Evolutionary conservation across 92 coral and sea anemone species (phyloP).

Genomic region (Actinostola sp.): DNA sequence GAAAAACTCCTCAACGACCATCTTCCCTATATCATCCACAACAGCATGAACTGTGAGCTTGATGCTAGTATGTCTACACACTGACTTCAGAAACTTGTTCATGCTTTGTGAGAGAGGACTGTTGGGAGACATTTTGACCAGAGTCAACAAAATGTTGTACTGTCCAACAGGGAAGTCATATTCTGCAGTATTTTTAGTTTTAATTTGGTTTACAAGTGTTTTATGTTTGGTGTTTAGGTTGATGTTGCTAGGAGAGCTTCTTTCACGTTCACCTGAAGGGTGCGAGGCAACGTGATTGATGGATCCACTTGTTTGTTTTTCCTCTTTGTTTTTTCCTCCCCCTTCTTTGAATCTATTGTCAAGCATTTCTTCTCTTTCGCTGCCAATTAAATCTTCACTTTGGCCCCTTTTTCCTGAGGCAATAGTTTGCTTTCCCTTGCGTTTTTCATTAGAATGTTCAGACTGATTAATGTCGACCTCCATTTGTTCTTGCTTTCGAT

Average conservation of each 20-base stretch:
- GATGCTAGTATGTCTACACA: constrained; percentile 63
- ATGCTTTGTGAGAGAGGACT: constrained; percentile 59
- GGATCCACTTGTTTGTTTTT: neutral
- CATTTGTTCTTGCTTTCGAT: no score
- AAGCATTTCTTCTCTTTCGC: neutral
- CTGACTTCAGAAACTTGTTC: constrained; percentile 63
- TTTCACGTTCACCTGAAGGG: neutral
- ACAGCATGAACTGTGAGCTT: constrained; percentile 66
- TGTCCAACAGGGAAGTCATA: constrained; percentile 20
- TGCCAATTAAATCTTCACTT: neutral
- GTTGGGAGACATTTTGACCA: constrained; percentile 57
- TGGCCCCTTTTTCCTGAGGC: neutral
- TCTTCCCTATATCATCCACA: constrained; percentile 57
- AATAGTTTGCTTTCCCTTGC: neutral
- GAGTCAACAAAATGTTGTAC: constrained; percentile 47
- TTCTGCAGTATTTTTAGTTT: neutral
- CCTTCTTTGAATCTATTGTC: neutral
- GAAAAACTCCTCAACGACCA: constrained; percentile 45
- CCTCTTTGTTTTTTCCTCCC: neutral
- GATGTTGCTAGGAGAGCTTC: neutral
- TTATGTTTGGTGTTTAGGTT: neutral
- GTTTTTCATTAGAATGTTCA: neutral
- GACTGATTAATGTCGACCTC: no score
- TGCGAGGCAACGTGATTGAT: neutral
- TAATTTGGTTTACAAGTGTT: neutral